Base-by-base conservation (phyloP, 2,888 invertebrate genomes). In the Coleophora deauratella region DNA sequence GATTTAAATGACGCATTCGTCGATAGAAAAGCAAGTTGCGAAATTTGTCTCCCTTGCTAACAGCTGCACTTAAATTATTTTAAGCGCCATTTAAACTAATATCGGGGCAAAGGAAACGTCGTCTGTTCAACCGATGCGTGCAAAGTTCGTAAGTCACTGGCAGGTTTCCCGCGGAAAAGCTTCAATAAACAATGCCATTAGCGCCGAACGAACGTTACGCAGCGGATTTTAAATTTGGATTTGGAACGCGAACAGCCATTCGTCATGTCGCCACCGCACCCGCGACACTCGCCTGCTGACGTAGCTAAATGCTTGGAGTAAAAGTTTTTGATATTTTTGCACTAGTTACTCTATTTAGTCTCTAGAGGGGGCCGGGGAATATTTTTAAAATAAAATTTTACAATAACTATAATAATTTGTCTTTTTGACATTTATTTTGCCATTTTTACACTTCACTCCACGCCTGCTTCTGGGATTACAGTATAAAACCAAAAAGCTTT, bases 191-290 rank as follows among this genome's bases (percentile, higher is more conserved):
- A 82, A 82, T 79, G 80, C 82, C 80, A 84, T 84, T 84, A 85
- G 73, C 70, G 71, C 21, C 21, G 21, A 21, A 21, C 63, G 62
- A 66, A 59, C 81, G 72, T 84, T 85, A 85, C 84, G 79, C 74
- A 73, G 84, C 85, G 73, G 66, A 84, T 84, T 85, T 85, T 82
- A 84, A 84, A 85, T 82, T 82, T 78, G 77, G 81, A 85, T 82
- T 82, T 78, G 77, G 81, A 82, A 76, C 79, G 74, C 56, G 56
- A 55, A 57, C 68, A 59, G 72, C 81, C 79, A 84, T 85, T 81
- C 81, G 82, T 84, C 84, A 84, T 84, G 82, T 84, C 81, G 75
- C 76, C 72, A 64, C 64, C 65, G 65, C 69, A 65, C 70, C 68
- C 74, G 67, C 77, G 80, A 81, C 82, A 80, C 63, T 69, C 63